Conservation (phyloP, 2,888 invertebrate genomes). For the Lasioglossum villosulum region DNA sequence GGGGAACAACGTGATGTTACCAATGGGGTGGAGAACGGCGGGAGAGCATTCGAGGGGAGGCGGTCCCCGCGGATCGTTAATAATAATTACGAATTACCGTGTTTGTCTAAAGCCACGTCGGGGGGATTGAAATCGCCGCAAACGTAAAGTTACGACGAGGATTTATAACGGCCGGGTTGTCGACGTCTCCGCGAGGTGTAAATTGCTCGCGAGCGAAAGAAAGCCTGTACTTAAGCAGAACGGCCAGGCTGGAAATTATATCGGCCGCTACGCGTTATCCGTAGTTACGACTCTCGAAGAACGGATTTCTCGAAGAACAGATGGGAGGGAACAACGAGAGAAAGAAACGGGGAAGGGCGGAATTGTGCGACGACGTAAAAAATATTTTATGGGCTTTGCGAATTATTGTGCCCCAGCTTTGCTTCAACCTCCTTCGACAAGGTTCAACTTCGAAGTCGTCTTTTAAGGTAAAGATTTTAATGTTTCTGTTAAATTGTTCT, state of each 20-base stretch:
- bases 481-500: no score
- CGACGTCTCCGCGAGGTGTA: constrained; percentile 50
- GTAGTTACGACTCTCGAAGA: constrained; percentile 42
- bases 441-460: background rate
- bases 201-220: constrained; percentile 63
- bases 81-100: constrained; percentile 83
- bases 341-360: background rate
- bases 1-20: background rate
- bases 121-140: constrained; percentile 82
- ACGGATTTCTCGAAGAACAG: constrained; percentile 14
- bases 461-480: background rate
- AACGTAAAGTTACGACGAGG: constrained; percentile 81
- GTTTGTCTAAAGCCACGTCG: constrained; percentile 74
- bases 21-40: background rate
- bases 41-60: constrained; percentile 12
- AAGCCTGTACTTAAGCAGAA: constrained; percentile 56
- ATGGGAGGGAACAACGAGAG: background rate
- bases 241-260: constrained; percentile 58
- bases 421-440: background rate
- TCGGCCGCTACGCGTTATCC: constrained; percentile 40
- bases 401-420: background rate
- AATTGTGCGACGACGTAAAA: background rate
- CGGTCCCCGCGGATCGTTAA: constrained; percentile 78
- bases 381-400: background rate
- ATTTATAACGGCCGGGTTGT: constrained; percentile 75